These are phyloP conservation scores for Sarcophaga bullata DNA, from an alignment of 1,140 invertebrate genomes.

Conservation along the genomic window DNA sequence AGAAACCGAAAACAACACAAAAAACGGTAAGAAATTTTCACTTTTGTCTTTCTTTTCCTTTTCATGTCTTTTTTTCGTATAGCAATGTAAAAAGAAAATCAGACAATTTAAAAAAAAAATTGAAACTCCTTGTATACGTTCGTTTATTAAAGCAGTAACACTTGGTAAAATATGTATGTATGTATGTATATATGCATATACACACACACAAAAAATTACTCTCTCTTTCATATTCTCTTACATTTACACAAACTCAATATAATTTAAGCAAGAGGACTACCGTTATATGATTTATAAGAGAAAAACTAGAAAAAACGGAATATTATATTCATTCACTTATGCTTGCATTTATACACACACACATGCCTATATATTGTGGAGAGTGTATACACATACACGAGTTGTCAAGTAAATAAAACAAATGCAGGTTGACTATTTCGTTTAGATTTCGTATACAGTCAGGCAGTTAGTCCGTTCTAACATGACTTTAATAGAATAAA, in stretches of 20 bases:
- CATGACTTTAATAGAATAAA: too few relatives aligned
- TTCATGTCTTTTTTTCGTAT: not conserved
- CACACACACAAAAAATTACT: not conserved
- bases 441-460: too few relatives aligned
- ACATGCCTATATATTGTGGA: too few relatives aligned
- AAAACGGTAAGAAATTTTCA: not conserved
- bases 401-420: too few relatives aligned
- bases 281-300: not conserved
- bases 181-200: not conserved
- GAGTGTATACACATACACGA: not conserved
- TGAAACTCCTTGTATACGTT: not conserved
- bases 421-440: too few relatives aligned
- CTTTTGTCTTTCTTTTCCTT: not conserved
- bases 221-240: not conserved
- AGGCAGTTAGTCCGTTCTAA: too few relatives aligned
- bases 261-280: not conserved
- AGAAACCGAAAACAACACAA: not conserved
- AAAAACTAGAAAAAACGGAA: not conserved
- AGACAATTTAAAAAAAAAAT: not conserved
- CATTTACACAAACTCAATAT: not conserved
- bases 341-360: not conserved
- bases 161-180: not conserved
- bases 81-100: not conserved
- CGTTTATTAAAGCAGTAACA: conserved; percentile 9
- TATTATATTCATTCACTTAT: not conserved